A percentile compares a stretch with the other conserved stretches of the same genome.
phyloP scores from a whole-genome alignment of 2,888 invertebrate genomes.

The Brenthis daphne region DNA sequence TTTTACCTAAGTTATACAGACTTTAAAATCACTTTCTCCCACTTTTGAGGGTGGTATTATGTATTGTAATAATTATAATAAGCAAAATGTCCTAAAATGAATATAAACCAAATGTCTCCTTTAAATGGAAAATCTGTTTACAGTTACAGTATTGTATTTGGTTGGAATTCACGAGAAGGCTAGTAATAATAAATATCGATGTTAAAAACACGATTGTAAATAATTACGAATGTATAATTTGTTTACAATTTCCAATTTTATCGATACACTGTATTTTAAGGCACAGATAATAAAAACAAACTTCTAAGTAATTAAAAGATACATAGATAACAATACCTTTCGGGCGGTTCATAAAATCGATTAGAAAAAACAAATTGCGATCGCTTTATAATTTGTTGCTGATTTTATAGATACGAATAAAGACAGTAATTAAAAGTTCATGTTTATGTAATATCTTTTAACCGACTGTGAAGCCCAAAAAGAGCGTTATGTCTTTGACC shows the following conservation, averaged over 20 bases:
- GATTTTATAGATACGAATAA: conserved; percentile 15
- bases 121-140: too few relatives aligned
- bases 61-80: too few relatives aligned
- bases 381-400: conserved; percentile 14
- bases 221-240: neutral
- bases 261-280: neutral
- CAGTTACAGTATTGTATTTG: too few relatives aligned
- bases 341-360: conserved; percentile 14
- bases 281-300: conserved; percentile 1
- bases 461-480: too few relatives aligned
- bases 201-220: conserved; percentile 2
- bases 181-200: conserved; percentile 23
- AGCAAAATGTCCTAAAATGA: too few relatives aligned
- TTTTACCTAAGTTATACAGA: too few relatives aligned
- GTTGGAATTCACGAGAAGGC: too few relatives aligned
- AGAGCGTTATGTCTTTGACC: too few relatives aligned
- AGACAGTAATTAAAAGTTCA: conserved; percentile 4
- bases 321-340: conserved; percentile 1
- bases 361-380: conserved; percentile 8
- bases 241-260: neutral
- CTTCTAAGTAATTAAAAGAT: neutral
- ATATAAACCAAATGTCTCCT: too few relatives aligned
- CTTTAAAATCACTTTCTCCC: too few relatives aligned
- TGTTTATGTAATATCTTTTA: neutral
- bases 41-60: too few relatives aligned